Conservation (phyloP, 2,113 vertebrate species). For the Emydura subglobosa region DNA sequence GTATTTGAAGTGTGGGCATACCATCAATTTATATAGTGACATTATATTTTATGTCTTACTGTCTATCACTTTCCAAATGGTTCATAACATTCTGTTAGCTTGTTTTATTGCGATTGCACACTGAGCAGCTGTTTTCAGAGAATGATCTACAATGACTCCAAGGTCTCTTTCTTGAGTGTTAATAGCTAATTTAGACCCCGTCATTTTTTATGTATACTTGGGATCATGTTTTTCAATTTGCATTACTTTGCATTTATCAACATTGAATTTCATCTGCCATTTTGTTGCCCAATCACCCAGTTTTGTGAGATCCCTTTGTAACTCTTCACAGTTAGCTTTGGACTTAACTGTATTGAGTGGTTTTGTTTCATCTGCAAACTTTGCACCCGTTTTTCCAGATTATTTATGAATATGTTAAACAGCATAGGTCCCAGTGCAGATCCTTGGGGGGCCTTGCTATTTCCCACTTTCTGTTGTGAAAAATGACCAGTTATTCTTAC, state of each 20-base stretch:
- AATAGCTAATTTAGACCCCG: neutral
- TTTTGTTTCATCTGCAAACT: neutral
- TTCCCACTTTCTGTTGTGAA: neutral
- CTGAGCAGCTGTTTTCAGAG: neutral
- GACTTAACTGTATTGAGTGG: neutral
- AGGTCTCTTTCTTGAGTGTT: neutral
- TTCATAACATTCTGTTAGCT: neutral
- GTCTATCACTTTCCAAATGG: neutral
- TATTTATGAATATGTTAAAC: neutral
- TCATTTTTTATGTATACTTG: neutral
- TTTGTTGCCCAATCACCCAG: neutral
- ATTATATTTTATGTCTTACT: neutral
- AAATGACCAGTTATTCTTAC: neutral
- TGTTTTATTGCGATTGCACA: neutral
- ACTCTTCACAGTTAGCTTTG: neutral
- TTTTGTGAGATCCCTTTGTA: neutral
- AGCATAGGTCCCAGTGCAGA: neutral
- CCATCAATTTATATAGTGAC: neutral
- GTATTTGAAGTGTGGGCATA: neutral
- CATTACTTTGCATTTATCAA: neutral
- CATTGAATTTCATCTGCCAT: neutral
- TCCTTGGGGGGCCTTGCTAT: neutral
- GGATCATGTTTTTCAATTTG: neutral
- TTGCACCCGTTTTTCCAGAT: neutral
- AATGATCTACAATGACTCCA: neutral